Percentiles rank a stretch among this genome's conserved stretches.
Evolutionary conservation across 1,140 invertebrate genomes (phyloP).

Genomic region (Zaprionus camerounensis): DNA sequence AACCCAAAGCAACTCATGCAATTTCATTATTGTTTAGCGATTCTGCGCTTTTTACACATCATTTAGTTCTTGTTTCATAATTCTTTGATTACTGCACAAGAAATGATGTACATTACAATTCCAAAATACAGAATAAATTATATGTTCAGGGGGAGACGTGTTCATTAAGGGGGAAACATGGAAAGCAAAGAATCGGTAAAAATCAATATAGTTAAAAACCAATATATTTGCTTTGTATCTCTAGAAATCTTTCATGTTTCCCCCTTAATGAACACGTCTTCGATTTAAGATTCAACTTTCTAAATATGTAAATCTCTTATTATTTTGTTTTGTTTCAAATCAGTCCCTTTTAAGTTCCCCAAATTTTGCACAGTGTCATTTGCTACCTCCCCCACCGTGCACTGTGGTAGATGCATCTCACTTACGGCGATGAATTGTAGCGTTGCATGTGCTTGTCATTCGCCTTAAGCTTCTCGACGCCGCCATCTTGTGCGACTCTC

Average conservation of each 20-base stretch:
- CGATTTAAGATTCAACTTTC: too few species aligned
- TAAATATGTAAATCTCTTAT: too few species aligned
- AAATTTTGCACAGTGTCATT: neutral
- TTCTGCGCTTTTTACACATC: neutral
- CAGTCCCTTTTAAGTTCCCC: neutral
- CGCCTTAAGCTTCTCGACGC: slow-evolving; percentile 18
- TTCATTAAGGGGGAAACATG: too few species aligned
- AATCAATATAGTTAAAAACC: too few species aligned
- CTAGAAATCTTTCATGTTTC: too few species aligned
- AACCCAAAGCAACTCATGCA: neutral
- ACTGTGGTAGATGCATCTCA: neutral
- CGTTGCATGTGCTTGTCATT: slow-evolving; percentile 37
- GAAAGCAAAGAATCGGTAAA: too few species aligned
- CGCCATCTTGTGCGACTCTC: slow-evolving; percentile 19
- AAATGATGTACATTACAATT: too few species aligned
- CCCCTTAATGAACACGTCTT: too few species aligned
- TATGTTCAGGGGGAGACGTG: too few species aligned
- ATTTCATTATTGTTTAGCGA: slow-evolving; percentile 1
- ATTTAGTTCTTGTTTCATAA: neutral
- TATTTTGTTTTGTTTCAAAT: too few species aligned
- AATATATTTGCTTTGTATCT: too few species aligned
- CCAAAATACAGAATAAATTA: too few species aligned
- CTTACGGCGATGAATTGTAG: slow-evolving; percentile 58
- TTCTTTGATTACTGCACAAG: neutral
- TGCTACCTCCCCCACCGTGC: neutral